These are phyloP conservation scores for Anoplolepis gracilipes DNA, from an alignment of 1,140 invertebrate genomes.

Conservation along the genomic window DNA sequence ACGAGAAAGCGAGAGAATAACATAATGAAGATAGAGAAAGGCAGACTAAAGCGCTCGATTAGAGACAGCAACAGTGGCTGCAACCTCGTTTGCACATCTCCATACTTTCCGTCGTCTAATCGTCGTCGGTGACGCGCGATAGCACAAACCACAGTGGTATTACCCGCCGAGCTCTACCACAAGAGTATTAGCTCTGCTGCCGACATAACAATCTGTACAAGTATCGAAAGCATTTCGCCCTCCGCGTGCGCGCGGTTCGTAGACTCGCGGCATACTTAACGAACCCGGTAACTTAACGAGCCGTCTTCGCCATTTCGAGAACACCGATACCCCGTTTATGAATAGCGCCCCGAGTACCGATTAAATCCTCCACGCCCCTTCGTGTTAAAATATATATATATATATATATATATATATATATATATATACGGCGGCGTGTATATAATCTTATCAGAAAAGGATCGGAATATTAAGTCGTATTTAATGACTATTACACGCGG, in stretches of 20 bases:
- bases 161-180: conserved; percentile 43
- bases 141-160: conserved; percentile 20
- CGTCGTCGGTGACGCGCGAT: conserved; percentile 36
- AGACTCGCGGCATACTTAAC: conserved; percentile 57
- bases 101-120: conserved; percentile 48
- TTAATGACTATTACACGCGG: conserved; percentile 31
- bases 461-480: conserved; percentile 42
- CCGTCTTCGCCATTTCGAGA: conserved; percentile 60
- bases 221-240: conserved; percentile 68
- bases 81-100: conserved; percentile 40
- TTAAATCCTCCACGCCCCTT: conserved; percentile 40
- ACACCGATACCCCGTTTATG: conserved; percentile 60
- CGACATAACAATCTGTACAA: conserved; percentile 65
- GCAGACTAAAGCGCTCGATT: background rate
- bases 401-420: background rate
- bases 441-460: conserved; percentile 52
- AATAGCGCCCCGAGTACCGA: conserved; percentile 43
- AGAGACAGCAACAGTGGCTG: background rate
- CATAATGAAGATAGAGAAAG: background rate
- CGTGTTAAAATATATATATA: background rate
- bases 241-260: conserved; percentile 13
- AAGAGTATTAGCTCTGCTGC: conserved; percentile 55
- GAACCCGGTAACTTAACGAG: conserved; percentile 67
- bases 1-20: background rate
- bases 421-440: conserved; percentile 13